Conservation (phyloP, 2,113 vertebrate species). For the Catharus fuscescens region DNA sequence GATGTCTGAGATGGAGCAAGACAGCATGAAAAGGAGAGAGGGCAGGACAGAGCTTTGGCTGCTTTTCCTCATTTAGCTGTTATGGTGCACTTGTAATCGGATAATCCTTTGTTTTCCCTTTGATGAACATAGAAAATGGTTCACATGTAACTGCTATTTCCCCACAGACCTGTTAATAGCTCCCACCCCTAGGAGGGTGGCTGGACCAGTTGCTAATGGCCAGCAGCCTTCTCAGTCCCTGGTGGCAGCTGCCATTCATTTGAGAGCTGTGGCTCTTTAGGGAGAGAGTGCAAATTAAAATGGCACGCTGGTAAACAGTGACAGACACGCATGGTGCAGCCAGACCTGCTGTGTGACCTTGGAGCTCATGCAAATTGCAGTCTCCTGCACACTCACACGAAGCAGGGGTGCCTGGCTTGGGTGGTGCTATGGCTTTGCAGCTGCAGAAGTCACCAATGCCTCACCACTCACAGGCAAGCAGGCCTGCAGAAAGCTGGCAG, state of each 20-base stretch:
- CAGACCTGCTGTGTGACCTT: neutral
- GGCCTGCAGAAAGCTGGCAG: neutral
- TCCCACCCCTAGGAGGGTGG: neutral
- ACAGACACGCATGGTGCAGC: neutral
- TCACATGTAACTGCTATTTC: conserved; percentile 33
- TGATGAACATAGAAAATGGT: neutral
- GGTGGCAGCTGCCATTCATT: neutral
- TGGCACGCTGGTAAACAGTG: rapidly evolving
- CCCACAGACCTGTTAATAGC: neutral
- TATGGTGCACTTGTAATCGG: neutral
- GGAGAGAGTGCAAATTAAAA: neutral
- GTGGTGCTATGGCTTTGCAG: rapidly evolving
- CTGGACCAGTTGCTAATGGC: neutral
- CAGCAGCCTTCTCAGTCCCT: neutral
- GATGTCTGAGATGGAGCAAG: neutral
- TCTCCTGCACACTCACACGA: neutral
- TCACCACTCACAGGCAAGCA: neutral
- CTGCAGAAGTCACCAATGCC: neutral
- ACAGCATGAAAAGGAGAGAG: conserved; percentile 21
- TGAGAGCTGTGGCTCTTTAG: neutral
- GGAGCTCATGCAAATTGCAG: neutral
- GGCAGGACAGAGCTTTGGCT: neutral
- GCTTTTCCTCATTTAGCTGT: neutral
- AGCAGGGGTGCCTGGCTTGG: neutral
- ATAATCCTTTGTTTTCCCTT: neutral